Conservation (phyloP, 1,140 invertebrate genomes). For the Cephus cinctus region DNA sequence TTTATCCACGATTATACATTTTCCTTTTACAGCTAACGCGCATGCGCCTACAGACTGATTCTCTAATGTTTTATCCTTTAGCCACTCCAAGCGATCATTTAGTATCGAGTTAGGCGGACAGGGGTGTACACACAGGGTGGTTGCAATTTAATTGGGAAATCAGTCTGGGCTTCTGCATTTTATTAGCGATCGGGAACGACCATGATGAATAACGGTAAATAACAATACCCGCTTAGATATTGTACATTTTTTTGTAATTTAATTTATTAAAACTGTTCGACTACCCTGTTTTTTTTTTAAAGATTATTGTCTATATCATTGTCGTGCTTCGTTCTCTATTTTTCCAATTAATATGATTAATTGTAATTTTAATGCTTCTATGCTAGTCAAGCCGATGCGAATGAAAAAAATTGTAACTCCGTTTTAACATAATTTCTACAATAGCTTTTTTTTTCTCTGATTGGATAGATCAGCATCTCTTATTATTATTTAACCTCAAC, state of each 20-base stretch:
- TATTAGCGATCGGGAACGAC: too few relatives aligned
- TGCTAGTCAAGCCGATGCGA: conserved; percentile 47
- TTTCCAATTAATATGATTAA: conserved; percentile 28
- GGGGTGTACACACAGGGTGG: too few relatives aligned
- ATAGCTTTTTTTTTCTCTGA: conserved; percentile 22
- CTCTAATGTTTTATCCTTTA: too few relatives aligned
- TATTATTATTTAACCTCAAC: conserved; percentile 31
- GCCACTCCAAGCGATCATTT: too few relatives aligned
- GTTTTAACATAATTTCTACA: background rate
- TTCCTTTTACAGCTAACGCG: too few relatives aligned
- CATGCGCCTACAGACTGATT: too few relatives aligned
- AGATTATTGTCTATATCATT: conserved; percentile 7
- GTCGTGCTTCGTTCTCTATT: conserved; percentile 18
- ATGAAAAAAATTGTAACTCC: conserved; percentile 29
- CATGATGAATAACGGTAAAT: too few relatives aligned
- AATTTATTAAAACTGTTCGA: conserved; percentile 39
- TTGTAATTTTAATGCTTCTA: conserved; percentile 39
- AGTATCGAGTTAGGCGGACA: too few relatives aligned
- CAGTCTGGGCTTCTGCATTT: too few relatives aligned
- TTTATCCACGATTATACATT: too few relatives aligned
- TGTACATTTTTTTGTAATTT: conserved; percentile 28
- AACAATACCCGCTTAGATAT: too few relatives aligned
- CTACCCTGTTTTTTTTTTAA: conserved; percentile 5
- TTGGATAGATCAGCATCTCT: conserved; percentile 30
- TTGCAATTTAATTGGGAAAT: too few relatives aligned